These are phyloP conservation scores for Spinus pinus DNA, from an alignment of 2,797 vertebrate genomes.

Conservation along the genomic window DNA sequence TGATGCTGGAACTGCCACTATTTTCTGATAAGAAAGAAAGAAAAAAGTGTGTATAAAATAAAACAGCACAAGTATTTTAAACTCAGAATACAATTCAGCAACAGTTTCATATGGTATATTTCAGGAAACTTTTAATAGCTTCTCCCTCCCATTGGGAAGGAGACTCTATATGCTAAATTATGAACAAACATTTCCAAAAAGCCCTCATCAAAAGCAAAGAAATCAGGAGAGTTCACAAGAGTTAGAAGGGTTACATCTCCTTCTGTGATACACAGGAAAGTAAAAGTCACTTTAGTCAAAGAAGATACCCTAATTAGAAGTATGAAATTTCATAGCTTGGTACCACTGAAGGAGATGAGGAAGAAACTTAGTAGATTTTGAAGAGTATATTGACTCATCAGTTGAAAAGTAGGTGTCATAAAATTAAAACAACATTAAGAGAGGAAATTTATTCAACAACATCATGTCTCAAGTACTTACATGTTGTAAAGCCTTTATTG, in stretches of 20 bases:
- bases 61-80: neutral
- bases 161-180: neutral
- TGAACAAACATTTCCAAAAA: neutral
- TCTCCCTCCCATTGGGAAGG: neutral
- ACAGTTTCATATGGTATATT: neutral
- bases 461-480: slow-evolving; percentile 78
- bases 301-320: neutral
- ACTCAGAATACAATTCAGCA: neutral
- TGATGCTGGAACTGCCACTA: slow-evolving; percentile 94
- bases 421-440: neutral
- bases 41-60: neutral
- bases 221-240: neutral
- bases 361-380: neutral
- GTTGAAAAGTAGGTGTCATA: neutral
- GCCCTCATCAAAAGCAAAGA: neutral
- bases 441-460: neutral
- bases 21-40: slow-evolving; percentile 84
- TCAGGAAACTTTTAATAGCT: neutral
- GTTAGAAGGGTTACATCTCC: neutral
- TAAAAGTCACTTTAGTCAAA: neutral
- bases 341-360: neutral
- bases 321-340: neutral
- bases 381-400: neutral
- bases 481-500: slow-evolving; percentile 95
- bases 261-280: neutral